Evolutionary conservation across 2,888 invertebrate species (phyloP).

Genomic region (Trisateles emortualis): DNA sequence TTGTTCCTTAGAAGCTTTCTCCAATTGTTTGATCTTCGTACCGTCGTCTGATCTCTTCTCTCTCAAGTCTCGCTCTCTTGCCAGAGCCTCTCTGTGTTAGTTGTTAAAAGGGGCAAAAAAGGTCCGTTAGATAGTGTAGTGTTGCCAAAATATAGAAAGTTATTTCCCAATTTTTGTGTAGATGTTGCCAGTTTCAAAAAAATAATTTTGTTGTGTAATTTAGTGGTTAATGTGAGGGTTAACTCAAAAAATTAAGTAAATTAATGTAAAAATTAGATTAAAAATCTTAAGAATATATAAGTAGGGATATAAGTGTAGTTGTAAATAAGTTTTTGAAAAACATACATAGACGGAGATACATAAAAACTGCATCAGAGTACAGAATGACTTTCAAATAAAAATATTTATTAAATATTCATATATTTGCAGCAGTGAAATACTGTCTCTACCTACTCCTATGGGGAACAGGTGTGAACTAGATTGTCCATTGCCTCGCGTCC

Average conservation of each 20-base stretch:
- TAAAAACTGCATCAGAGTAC: too few relatives aligned
- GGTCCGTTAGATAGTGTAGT: constrained; percentile 18
- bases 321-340: too few relatives aligned
- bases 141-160: background rate
- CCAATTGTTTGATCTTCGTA: constrained; percentile 72
- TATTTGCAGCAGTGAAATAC: too few relatives aligned
- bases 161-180: background rate
- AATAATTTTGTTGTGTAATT: background rate
- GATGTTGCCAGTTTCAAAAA: constrained; percentile 21
- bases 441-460: too few relatives aligned
- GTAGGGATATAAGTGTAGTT: too few relatives aligned
- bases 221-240: background rate
- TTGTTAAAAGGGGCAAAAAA: constrained; percentile 53
- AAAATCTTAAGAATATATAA: background rate
- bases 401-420: too few relatives aligned
- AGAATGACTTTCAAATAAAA: too few relatives aligned
- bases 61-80: constrained; percentile 74
- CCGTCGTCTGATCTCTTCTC: constrained; percentile 77
- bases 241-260: background rate
- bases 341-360: too few relatives aligned
- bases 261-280: background rate
- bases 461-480: too few relatives aligned
- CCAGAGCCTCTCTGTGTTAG: constrained; percentile 81
- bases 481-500: too few relatives aligned
- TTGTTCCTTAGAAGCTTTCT: constrained; percentile 83